Evolutionary conservation across 2,888 invertebrate genomes (phyloP).

Genomic region (Gerosis bhagava): DNA sequence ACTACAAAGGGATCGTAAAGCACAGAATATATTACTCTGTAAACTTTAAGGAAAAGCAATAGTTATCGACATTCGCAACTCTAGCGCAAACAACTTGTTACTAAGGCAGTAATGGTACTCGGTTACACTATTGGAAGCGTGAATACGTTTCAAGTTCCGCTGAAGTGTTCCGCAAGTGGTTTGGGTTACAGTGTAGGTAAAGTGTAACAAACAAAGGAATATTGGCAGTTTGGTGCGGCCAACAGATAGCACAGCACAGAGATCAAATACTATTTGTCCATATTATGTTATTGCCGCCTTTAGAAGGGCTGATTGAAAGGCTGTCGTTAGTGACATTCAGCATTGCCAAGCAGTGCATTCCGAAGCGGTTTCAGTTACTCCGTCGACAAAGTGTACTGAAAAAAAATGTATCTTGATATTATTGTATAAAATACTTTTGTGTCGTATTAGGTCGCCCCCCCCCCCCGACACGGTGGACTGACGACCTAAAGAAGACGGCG

Average conservation of each 20-base stretch:
- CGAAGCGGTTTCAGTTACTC: too few species aligned
- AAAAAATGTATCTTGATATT: too few species aligned
- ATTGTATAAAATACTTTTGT: too few species aligned
- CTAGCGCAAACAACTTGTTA: slow-evolving; percentile 63
- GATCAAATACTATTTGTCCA: slow-evolving; percentile 18
- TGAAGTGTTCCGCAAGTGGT: slow-evolving; percentile 63
- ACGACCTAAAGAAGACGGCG: too few species aligned
- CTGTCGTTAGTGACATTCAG: slow-evolving; percentile 9
- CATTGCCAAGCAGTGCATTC: not conserved
- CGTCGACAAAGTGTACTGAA: too few species aligned
- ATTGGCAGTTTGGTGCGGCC: too few species aligned
- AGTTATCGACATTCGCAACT: slow-evolving; percentile 52
- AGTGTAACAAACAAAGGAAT: slow-evolving; percentile 69
- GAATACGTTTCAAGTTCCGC: slow-evolving; percentile 65
- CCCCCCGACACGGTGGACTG: too few species aligned
- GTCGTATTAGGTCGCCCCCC: too few species aligned
- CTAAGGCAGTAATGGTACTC: slow-evolving; percentile 52
- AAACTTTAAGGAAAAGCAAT: slow-evolving; percentile 52
- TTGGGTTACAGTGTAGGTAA: slow-evolving; percentile 64
- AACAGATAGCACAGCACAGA: too few species aligned
- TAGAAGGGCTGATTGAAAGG: slow-evolving; percentile 7
- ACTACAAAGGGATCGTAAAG: too few species aligned
- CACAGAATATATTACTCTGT: too few species aligned
- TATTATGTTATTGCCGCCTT: slow-evolving; percentile 14
- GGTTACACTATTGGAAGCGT: slow-evolving; percentile 49